Base-by-base conservation (phyloP, 2,888 invertebrate species). In the Hyalella azteca region DNA sequence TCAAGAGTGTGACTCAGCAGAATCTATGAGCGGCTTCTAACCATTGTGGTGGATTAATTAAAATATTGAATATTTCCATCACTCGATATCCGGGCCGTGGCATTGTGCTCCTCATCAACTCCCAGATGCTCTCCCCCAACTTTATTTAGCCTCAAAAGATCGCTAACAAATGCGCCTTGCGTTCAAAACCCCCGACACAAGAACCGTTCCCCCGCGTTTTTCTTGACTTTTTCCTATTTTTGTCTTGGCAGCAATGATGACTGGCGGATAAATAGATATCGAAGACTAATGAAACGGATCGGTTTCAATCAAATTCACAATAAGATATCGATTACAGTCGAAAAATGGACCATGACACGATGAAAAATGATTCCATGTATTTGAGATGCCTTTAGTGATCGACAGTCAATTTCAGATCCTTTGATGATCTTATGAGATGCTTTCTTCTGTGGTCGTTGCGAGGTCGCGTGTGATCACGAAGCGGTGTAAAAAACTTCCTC, bases 11-110 rank as follows among this genome's bases (percentile, higher is more conserved):
- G 66, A 66, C 66, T 66, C 66, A 66, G 66, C 66, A 66, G 29
- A 66, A 66, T 13, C 66, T 36, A 66, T 22, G 54, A 66, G 66
- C 66, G 36, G 45, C 45, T 45, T 66, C 29, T 66, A 36, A 66
- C 66, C 36, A 66, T 66, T 66, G 66, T 66, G 66, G 32, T 32
- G 66, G 36, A 66, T 66, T 66, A 66, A 66, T 66, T 66, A 66
- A 75, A 75, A 75, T 75, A 75, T 75, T 75, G 45, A 29, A 75
- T 75, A 75, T 75, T 75, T 75, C 45, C 45, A 75, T 75, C 45
- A 75, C 45, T 75, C 36, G 75, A 75, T 75, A 75, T 75, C 66
- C 66, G 66, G 66, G 19, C 66, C 22, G 66, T 66, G 66, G 66
- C 66, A 36, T 36, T 66, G 66, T 36, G n/a, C 39, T 32, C n/a